phyloP scores from a whole-genome alignment of 2,113 vertebrate genomes.

The Cyanoderma ruficeps region DNA sequence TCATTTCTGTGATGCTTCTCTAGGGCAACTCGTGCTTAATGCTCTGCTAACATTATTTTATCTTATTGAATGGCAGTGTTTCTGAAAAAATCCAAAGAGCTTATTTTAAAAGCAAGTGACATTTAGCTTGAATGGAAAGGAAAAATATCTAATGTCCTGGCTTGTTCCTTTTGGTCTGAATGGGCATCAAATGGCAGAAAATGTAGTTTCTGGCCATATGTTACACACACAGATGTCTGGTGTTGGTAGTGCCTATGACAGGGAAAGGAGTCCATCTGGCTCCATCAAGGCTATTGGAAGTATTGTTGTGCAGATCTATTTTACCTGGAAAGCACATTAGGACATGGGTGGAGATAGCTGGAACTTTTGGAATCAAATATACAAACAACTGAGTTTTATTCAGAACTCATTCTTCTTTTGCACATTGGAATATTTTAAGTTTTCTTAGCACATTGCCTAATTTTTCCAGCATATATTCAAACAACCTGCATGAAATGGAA shows the following conservation, averaged over 20 bases:
- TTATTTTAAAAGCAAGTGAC: not conserved
- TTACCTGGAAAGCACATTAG: conserved; percentile 63
- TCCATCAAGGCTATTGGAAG: not conserved
- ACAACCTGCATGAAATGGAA: not conserved
- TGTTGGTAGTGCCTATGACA: not conserved
- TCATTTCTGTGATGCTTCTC: not conserved
- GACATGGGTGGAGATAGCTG: conserved; percentile 12
- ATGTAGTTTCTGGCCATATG: not conserved
- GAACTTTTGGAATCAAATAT: conserved; percentile 14
- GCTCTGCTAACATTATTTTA: not conserved
- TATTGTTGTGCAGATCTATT: not conserved
- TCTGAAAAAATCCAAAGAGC: not conserved
- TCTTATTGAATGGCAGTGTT: not conserved
- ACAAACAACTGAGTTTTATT: not conserved
- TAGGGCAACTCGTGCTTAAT: not conserved
- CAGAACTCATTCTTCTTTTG: not conserved
- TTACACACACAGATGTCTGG: not conserved
- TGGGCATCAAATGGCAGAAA: not conserved
- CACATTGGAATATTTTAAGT: not conserved
- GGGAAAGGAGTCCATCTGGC: not conserved
- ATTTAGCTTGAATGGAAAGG: not conserved
- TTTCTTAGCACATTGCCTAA: not conserved
- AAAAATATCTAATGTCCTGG: not conserved
- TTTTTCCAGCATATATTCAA: not conserved
- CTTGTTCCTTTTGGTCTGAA: not conserved